Conservation (phyloP, 2,888 invertebrate genomes). For the Tanypteryx hageni region DNA sequence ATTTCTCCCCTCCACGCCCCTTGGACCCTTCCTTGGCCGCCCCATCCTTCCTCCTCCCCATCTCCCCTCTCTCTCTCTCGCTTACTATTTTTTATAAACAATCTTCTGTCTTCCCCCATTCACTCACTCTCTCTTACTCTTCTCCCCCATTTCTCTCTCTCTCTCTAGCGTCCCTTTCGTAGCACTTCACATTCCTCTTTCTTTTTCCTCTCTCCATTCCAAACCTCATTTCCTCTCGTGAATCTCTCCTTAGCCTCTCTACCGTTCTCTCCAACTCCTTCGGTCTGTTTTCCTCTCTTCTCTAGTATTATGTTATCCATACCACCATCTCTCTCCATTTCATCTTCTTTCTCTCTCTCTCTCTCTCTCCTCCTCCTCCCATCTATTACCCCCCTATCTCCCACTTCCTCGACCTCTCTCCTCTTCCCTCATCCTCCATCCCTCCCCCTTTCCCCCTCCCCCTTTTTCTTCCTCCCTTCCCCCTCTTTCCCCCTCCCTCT, state of each 20-base stretch:
- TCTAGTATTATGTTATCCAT: background rate
- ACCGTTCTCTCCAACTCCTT: background rate
- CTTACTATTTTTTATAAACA: background rate
- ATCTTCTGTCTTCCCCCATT: background rate
- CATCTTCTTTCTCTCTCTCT: background rate
- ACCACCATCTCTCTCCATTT: background rate
- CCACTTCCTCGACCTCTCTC: background rate
- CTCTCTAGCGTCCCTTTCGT: too few relatives aligned
- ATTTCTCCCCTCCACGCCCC: background rate
- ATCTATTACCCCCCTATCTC: conserved; percentile 27
- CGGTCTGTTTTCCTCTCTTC: background rate
- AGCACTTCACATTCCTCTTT: background rate
- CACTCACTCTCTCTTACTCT: background rate
- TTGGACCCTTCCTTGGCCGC: background rate
- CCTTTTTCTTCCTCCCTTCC: background rate
- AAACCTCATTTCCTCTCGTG: background rate
- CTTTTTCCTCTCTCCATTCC: background rate
- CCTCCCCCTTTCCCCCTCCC: background rate
- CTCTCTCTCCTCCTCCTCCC: conserved; percentile 27
- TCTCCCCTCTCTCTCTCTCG: background rate
- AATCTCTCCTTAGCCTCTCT: background rate
- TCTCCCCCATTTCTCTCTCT: too few relatives aligned
- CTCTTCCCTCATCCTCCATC: too few relatives aligned
- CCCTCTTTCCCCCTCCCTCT: background rate
- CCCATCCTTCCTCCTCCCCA: background rate